These are phyloP conservation scores for Tribolium castaneum DNA, from an alignment of 1,140 invertebrate genomes.

Conservation along the genomic window DNA sequence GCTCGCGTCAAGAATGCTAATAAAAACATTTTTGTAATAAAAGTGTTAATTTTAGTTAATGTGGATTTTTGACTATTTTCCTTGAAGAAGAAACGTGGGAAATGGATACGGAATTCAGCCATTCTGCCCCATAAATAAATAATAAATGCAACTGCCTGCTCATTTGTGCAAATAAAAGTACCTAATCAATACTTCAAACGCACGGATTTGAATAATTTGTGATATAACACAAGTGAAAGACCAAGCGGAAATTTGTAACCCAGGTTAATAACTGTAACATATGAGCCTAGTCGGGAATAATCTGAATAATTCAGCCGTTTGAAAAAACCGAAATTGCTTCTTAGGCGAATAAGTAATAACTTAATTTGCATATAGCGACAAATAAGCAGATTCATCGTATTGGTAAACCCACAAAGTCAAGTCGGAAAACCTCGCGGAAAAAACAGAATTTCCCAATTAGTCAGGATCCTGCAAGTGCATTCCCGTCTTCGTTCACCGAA, in stretches of 20 bases:
- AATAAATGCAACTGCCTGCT: background rate
- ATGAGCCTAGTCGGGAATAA: background rate
- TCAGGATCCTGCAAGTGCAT: background rate
- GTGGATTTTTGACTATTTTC: background rate
- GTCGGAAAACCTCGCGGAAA: background rate
- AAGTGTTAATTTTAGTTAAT: background rate
- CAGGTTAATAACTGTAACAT: background rate
- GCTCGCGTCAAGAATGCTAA: background rate
- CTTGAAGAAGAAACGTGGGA: background rate
- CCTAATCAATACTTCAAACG: background rate
- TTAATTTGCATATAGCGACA: background rate
- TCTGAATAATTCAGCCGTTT: background rate
- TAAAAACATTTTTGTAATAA: background rate
- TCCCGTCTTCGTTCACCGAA: background rate
- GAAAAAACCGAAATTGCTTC: background rate
- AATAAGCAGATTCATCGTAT: background rate
- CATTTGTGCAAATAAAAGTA: background rate
- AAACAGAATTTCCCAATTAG: background rate
- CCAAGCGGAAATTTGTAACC: background rate
- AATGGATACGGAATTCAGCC: background rate
- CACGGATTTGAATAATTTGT: background rate
- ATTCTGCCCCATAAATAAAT: background rate
- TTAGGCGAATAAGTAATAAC: background rate
- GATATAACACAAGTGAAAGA: background rate
- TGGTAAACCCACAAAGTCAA: background rate